A percentile compares a stretch with the other conserved stretches of the same genome.
These are phyloP conservation scores for Hypanus sabinus DNA, from an alignment of 2,113 vertebrate genomes.

Conservation along the genomic window DNA sequence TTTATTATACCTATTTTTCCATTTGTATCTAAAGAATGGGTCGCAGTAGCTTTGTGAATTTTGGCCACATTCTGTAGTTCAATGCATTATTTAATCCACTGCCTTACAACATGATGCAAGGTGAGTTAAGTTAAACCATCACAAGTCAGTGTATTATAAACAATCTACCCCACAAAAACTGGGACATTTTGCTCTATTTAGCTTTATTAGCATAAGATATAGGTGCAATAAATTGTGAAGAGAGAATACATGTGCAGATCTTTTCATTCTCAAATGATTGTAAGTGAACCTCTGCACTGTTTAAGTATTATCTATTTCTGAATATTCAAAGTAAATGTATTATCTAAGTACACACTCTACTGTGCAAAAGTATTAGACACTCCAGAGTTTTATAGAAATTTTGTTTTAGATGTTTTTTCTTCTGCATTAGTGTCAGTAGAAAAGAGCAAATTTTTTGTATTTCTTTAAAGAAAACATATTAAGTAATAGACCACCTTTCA, in stretches of 20 bases:
- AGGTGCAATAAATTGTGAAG: not conserved
- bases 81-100: not conserved
- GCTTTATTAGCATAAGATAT: not conserved
- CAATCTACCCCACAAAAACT: not conserved
- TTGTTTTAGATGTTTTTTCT: no score
- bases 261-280: constrained; percentile 3
- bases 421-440: no score
- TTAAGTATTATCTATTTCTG: not conserved
- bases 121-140: not conserved
- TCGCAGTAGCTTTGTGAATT: no score
- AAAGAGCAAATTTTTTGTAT: no score
- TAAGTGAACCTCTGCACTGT: not conserved
- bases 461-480: no score
- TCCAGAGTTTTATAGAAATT: no score
- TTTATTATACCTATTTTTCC: not conserved
- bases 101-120: not conserved
- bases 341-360: no score
- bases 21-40: not conserved
- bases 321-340: not conserved
- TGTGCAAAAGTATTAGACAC: no score
- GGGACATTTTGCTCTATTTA: not conserved
- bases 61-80: not conserved
- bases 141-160: not conserved
- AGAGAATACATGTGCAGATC: not conserved
- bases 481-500: no score